A percentile compares a stretch with the other conserved stretches of the same genome.
phyloP scores from a whole-genome alignment of 2,797 vertebrate species.

The Hydrolagus colliei region DNA sequence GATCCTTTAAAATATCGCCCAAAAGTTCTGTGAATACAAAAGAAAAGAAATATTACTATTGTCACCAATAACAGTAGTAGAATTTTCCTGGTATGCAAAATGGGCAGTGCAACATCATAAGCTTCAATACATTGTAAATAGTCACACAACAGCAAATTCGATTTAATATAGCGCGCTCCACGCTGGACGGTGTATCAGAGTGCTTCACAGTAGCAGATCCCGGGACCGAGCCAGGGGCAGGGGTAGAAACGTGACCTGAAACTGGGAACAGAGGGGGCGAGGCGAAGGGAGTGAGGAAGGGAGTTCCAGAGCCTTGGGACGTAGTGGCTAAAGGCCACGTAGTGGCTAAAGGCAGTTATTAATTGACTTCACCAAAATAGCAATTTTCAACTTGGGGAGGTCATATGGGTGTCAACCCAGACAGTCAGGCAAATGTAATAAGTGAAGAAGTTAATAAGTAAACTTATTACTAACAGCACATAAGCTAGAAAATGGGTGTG shows the following conservation, averaged over 20 bases:
- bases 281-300: too few relatives aligned
- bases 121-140: neutral
- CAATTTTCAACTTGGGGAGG: neutral
- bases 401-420: neutral
- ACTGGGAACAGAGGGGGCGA: too few relatives aligned
- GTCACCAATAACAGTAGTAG: neutral
- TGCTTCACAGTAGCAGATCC: too few relatives aligned
- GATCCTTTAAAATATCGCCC: conserved; percentile 76
- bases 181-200: too few relatives aligned
- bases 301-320: too few relatives aligned
- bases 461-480: neutral
- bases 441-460: neutral
- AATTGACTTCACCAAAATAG: neutral
- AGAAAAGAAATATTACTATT: neutral
- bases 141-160: neutral
- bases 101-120: too few relatives aligned
- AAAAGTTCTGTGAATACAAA: conserved; percentile 64
- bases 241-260: too few relatives aligned
- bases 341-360: neutral
- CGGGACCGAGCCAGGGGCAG: too few relatives aligned
- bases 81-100: neutral
- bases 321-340: too few relatives aligned
- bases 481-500: neutral
- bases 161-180: too few relatives aligned
- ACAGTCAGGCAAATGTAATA: neutral